phyloP scores from a whole-genome alignment of 2,113 vertebrate species.

The Crocuta crocuta region DNA sequence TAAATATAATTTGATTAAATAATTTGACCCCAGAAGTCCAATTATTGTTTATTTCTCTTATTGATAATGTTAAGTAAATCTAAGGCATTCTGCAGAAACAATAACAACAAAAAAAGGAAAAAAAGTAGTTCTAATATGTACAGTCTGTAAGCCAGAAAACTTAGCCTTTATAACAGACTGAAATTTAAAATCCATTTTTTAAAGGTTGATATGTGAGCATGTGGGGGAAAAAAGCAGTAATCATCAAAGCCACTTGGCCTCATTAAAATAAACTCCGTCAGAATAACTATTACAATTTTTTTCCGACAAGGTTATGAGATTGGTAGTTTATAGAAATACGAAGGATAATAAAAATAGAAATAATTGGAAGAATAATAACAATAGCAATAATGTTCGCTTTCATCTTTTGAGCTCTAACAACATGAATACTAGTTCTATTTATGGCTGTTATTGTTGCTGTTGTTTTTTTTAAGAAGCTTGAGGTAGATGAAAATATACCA shows the following conservation, averaged over 20 bases:
- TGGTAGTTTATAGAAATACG: background rate
- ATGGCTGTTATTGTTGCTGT: background rate
- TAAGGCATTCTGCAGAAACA: background rate
- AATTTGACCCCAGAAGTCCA: background rate
- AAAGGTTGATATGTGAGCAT: background rate
- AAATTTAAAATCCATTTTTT: conserved; percentile 4
- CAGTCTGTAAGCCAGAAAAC: background rate
- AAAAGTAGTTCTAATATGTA: background rate
- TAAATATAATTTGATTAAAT: background rate
- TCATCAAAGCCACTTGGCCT: background rate
- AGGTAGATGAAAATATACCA: background rate
- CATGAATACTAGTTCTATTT: background rate
- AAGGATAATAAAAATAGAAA: conserved; percentile 6
- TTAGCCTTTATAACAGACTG: background rate
- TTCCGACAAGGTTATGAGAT: background rate
- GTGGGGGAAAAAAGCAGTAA: background rate
- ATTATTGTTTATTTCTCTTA: background rate
- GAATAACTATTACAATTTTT: background rate
- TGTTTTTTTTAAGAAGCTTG: background rate
- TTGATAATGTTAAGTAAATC: conserved; percentile 9
- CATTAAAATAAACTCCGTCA: conserved; percentile 23
- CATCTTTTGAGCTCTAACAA: background rate
- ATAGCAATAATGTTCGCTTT: background rate
- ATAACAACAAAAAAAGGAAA: background rate
- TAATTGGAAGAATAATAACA: background rate